Evolutionary conservation across 2,888 invertebrate genomes (phyloP), one percentile per base, ranked within the genome.

Genomic region (Eupithecia abbreviata): DNA sequence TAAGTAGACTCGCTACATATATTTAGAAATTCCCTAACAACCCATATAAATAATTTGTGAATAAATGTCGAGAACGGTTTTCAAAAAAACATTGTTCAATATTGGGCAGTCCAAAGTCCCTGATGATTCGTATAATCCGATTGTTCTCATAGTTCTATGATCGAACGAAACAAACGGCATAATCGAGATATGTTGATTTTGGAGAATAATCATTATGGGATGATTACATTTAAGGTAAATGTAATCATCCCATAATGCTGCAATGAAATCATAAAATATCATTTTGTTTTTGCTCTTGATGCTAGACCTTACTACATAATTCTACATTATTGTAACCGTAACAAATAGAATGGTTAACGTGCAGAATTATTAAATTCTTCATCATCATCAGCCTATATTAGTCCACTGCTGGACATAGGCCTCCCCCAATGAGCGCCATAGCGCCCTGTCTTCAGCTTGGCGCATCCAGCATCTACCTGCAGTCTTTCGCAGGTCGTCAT

Each of bases 51-150:
- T 15, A 58, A 58, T 58, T 58, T 49, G 4, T 45, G 45, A 68
- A n/a, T 12, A n/a, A 18, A 68, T 68, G 45, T 45, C 6, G n/a
- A 15, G 45, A 4, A 81, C 77, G 78, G 83, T 85, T 85, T 84
- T 78, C 82, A 86, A 85, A 83, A 85, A 84, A 81, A 80, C 82
- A 49, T 49, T 70, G 77, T 80, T 77, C 79, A 80, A 81, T 83
- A 49, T 49, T 83, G 81, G 81, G 55, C 70, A 49, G 74, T 45
- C 58, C n/a, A 55, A 51, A 13, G 51, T 55, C 51, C 51, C 45
- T 72, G 69, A 69, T 69, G 74, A 43, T 70, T n/a, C 66, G 68
- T 70, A 71, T 49, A 71, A 45, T 65, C 49, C 30, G 30, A 30
- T 30, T 30, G 30, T 30, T 30, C 30, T 30, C 30, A 30, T 30